A percentile compares a stretch with the other conserved stretches of the same genome.
Conservation (phyloP, 2,888 invertebrate genomes). For the Dione vanillae region DNA sequence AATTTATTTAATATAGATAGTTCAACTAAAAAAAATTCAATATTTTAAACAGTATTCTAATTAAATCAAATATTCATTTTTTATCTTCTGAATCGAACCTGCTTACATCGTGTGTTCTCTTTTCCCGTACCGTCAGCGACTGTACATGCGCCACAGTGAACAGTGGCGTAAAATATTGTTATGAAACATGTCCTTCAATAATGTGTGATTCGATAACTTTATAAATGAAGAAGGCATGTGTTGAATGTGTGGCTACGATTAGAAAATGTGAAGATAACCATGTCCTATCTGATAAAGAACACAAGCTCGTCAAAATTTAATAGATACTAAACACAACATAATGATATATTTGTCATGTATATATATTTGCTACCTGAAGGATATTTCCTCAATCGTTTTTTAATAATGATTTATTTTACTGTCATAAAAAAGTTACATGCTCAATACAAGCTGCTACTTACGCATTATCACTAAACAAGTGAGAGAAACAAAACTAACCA, state of each 20-base stretch:
- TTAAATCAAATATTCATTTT: too few relatives aligned
- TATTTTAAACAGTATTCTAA: too few relatives aligned
- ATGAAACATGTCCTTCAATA: not conserved
- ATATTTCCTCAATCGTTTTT: too few relatives aligned
- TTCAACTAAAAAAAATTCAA: too few relatives aligned
- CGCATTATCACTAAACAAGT: too few relatives aligned
- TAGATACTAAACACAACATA: not conserved
- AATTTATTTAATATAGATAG: too few relatives aligned
- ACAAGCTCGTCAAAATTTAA: conserved; percentile 1
- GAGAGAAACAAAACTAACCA: too few relatives aligned
- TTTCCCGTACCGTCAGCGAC: not conserved
- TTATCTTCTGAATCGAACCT: not conserved
- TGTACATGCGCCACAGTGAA: not conserved
- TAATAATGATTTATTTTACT: too few relatives aligned
- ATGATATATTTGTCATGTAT: not conserved
- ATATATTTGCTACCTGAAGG: too few relatives aligned
- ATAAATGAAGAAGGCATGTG: conserved; percentile 20
- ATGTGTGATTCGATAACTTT: conserved; percentile 15
- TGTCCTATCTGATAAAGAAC: conserved; percentile 27
- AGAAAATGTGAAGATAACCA: conserved; percentile 23
- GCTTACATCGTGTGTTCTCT: not conserved
- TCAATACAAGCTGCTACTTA: too few relatives aligned
- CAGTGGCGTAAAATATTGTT: not conserved
- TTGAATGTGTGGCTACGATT: conserved; percentile 34
- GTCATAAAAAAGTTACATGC: too few relatives aligned